A percentile compares a stretch with the other conserved stretches of the same genome.
Conservation (phyloP, 2,113 vertebrate genomes). For the Vulpes lagopus region DNA sequence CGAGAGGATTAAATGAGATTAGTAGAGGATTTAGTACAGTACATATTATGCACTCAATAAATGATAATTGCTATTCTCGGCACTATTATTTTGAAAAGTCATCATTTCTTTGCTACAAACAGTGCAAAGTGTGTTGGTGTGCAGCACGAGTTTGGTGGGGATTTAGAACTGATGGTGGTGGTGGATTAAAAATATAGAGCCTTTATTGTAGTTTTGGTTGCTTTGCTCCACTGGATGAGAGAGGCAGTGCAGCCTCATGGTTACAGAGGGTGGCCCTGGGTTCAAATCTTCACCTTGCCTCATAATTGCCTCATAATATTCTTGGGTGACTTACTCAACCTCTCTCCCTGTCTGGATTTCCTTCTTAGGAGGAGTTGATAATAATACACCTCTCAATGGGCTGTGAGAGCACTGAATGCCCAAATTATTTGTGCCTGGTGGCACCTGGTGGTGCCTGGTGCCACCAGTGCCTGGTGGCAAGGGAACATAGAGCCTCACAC, state of each 20-base stretch:
- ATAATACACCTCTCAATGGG: neutral
- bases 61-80: neutral
- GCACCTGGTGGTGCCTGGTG: too few species aligned
- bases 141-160: fast-evolving
- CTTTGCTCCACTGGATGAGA: neutral
- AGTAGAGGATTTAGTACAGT: neutral
- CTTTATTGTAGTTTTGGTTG: neutral
- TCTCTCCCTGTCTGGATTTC: fast-evolving
- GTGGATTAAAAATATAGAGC: neutral
- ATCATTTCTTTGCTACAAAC: neutral
- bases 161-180: fast-evolving
- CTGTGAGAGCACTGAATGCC: neutral
- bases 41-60: fast-evolving
- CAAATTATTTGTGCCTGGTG: neutral
- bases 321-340: fast-evolving
- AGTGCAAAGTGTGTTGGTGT: fast-evolving
- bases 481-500: fast-evolving
- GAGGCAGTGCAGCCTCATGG: fast-evolving
- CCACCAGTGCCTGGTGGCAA: neutral
- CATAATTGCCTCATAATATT: fast-evolving
- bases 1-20: neutral
- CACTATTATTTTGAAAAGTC: neutral
- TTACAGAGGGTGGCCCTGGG: fast-evolving
- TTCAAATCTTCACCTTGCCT: fast-evolving
- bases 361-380: neutral